A percentile compares a stretch with the other conserved stretches of the same genome.
phyloP scores from a whole-genome alignment of 2,888 invertebrate genomes.

The Coelinius sp. region DNA sequence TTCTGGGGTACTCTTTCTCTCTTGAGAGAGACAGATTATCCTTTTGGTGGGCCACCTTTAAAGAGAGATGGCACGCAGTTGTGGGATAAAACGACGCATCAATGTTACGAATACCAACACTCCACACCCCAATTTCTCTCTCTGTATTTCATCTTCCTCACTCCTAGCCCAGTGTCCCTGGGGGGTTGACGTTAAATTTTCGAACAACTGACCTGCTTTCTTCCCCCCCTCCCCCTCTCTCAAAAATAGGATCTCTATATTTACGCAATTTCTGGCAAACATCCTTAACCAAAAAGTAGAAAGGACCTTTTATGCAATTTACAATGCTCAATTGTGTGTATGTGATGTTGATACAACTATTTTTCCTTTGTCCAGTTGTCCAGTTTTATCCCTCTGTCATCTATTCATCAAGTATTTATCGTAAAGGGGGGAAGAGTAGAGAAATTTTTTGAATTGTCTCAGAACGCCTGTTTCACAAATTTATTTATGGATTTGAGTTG shows the following conservation, averaged over 20 bases:
- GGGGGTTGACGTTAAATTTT: slow-evolving; percentile 52
- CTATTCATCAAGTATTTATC: slow-evolving; percentile 12
- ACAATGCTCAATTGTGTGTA: slow-evolving; percentile 41
- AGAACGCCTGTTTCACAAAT: not conserved
- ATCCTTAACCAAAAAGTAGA: slow-evolving; percentile 29
- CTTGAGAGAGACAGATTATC: slow-evolving; percentile 13
- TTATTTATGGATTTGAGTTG: not conserved
- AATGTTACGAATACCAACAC: slow-evolving; percentile 31
- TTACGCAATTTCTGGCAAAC: slow-evolving; percentile 54
- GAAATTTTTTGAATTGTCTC: not conserved
- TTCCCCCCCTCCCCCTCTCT: slow-evolving; percentile 37
- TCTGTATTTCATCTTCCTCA: slow-evolving; percentile 23
- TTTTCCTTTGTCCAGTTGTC: slow-evolving; percentile 30
- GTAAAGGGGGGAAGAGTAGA: no score
- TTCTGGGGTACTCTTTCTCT: not conserved
- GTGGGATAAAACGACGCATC: slow-evolving; percentile 24
- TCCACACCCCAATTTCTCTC: slow-evolving; percentile 45
- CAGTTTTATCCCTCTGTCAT: not conserved
- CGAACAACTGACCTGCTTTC: slow-evolving; percentile 60
- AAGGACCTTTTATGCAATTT: slow-evolving; percentile 32
- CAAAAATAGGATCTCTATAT: slow-evolving; percentile 48
- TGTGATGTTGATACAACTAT: slow-evolving; percentile 45
- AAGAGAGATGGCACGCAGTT: slow-evolving; percentile 14
- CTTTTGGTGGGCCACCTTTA: slow-evolving; percentile 33
- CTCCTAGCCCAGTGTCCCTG: slow-evolving; percentile 20